Evolutionary conservation across 2,888 invertebrate genomes (phyloP).

Genomic region (Ypsolopha sequella): DNA sequence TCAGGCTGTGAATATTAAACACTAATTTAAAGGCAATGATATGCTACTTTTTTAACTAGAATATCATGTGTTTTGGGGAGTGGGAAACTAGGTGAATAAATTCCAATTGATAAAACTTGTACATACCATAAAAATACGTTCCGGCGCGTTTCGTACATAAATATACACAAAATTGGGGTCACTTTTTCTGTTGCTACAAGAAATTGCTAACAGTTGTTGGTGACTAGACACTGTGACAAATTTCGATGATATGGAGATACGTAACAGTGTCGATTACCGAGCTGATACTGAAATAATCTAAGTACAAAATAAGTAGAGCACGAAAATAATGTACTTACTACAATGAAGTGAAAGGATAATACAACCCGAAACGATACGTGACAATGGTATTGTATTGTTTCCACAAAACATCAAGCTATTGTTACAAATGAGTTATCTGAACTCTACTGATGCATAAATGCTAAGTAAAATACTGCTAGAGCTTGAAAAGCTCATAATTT

Average conservation of each 20-base stretch:
- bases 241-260: not conserved
- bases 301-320: constrained; percentile 61
- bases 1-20: too few species aligned
- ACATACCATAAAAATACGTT: not conserved
- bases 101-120: not conserved
- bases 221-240: not conserved
- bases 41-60: too few species aligned
- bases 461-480: constrained; percentile 23
- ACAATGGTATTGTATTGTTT: not conserved
- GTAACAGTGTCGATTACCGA: constrained; percentile 12
- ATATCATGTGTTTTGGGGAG: too few species aligned
- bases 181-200: not conserved
- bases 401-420: constrained; percentile 1
- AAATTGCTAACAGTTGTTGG: too few species aligned
- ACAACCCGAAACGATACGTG: constrained; percentile 21
- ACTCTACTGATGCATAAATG: not conserved
- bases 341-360: constrained; percentile 65
- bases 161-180: not conserved
- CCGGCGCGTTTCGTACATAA: not conserved
- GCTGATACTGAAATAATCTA: constrained; percentile 19
- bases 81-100: too few species aligned
- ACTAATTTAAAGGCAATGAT: too few species aligned
- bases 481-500: constrained; percentile 8
- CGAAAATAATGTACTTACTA: constrained; percentile 54
- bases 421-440: not conserved